Base-by-base conservation (phyloP, 2,113 vertebrate species). In the Xiphophorus couchianus region DNA sequence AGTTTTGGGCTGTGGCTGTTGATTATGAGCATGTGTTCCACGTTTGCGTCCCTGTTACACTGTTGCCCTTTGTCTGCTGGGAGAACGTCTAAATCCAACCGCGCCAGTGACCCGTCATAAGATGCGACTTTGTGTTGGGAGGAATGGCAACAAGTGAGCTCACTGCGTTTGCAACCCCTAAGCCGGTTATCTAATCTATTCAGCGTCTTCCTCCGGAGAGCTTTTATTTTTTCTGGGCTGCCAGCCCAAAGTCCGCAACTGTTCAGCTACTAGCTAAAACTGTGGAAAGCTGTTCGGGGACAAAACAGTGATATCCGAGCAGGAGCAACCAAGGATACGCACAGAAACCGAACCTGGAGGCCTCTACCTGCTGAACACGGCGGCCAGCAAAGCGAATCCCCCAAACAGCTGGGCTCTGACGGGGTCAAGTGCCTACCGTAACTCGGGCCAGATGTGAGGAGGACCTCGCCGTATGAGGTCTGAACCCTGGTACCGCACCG, bases 391-490 rank as follows among this genome's bases (percentile, higher is more conserved):
- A 85, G 83, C 66, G 87, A 90, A 92, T 93, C 82, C 76, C 80
- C 80, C 42, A 76, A 92, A 89, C 87, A 85, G 90, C 88, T 91
- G 85, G 85, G 60, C 61, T 62, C 61, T 15, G 61, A 29, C 15
- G 15, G 10, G n/a, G 28, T 13, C 17, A 64, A 64, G 62, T 64
- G 29, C 30, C 62, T 77, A 87, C 83, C 35, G 62, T 94, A 92
- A 94, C 84, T 69, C 78, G 71, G 84, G 74, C 80, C 92, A 95
- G 91, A 93, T 93, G 93, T 89, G 85, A 22, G 81, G 80, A 88
- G 66, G 82, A 69, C 74, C 63, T 39, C 81, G 58, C 73, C 73
- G 74, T 81, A 90, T 77, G 89, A 84, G 86, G 87, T 78, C 88
- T 66, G 60, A 76, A 62, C 82, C 77, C 82, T 48, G 15, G 44